Conservation (phyloP, 2,888 invertebrate genomes). For the Melieria omissa region DNA sequence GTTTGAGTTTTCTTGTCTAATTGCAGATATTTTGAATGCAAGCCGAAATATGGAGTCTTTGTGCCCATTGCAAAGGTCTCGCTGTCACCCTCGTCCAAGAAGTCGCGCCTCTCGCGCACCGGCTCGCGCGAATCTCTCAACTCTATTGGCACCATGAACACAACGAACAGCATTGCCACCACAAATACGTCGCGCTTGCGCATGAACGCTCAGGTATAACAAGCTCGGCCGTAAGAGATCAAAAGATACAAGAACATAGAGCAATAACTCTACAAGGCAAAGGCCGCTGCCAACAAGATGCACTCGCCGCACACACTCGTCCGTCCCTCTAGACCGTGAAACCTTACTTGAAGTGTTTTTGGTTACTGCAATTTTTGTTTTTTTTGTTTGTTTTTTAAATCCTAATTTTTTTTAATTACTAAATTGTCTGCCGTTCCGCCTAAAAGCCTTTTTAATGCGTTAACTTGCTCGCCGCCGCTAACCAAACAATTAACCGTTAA, state of each 20-base stretch:
- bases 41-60: slow-evolving; percentile 90
- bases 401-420: neutral
- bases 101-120: slow-evolving; percentile 74
- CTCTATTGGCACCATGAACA: slow-evolving; percentile 74
- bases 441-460: neutral
- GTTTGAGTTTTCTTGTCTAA: slow-evolving; percentile 34
- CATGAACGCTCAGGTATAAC: slow-evolving; percentile 64
- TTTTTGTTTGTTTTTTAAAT: neutral
- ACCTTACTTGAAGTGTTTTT: neutral
- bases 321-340: too few relatives aligned
- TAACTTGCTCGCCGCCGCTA: slow-evolving; percentile 20
- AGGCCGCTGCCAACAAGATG: neutral
- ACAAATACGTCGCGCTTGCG: slow-evolving; percentile 67
- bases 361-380: neutral
- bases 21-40: slow-evolving; percentile 92
- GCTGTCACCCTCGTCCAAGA: slow-evolving; percentile 80
- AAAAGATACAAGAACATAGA: slow-evolving; percentile 8
- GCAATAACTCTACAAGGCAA: neutral
- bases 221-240: neutral
- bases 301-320: neutral
- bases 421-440: too few relatives aligned
- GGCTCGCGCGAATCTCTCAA: slow-evolving; percentile 89
- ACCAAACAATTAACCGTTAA: slow-evolving; percentile 38
- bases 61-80: slow-evolving; percentile 92
- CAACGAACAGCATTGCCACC: slow-evolving; percentile 71